Conservation (phyloP, 2,888 invertebrate species). For the Thereva unica region DNA sequence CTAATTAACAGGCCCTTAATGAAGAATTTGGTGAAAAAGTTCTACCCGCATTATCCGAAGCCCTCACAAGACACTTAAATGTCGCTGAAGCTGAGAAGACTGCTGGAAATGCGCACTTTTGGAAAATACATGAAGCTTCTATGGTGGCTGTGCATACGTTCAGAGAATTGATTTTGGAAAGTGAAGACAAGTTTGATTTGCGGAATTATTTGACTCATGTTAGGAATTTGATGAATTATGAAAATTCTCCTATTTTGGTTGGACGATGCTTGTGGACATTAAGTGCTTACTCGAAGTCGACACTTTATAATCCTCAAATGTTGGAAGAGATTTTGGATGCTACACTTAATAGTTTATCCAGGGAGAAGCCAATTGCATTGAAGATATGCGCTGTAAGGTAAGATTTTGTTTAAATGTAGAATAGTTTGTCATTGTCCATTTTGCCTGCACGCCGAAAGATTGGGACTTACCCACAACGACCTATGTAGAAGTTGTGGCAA, state of each 20-base stretch:
- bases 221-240: constrained; percentile 52
- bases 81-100: constrained; percentile 61
- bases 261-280: constrained; percentile 57
- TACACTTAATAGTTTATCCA: constrained; percentile 51
- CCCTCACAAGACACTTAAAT: constrained; percentile 65
- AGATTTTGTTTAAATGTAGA: constrained; percentile 20
- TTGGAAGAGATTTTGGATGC: constrained; percentile 53
- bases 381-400: constrained; percentile 55
- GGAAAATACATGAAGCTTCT: constrained; percentile 70
- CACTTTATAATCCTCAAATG: constrained; percentile 55
- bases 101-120: constrained; percentile 61
- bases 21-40: constrained; percentile 63
- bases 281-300: constrained; percentile 55
- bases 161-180: constrained; percentile 56
- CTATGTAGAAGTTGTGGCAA: no score
- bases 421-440: no score
- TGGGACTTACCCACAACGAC: no score
- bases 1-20: constrained; percentile 58
- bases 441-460: no score
- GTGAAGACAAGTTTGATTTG: constrained; percentile 55
- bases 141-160: constrained; percentile 66
- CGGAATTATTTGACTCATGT: constrained; percentile 56
- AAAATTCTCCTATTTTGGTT: constrained; percentile 53
- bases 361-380: constrained; percentile 53
- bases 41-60: constrained; percentile 63